Conservation (phyloP, 2,113 vertebrate species). For the Tragelaphus scriptus region DNA sequence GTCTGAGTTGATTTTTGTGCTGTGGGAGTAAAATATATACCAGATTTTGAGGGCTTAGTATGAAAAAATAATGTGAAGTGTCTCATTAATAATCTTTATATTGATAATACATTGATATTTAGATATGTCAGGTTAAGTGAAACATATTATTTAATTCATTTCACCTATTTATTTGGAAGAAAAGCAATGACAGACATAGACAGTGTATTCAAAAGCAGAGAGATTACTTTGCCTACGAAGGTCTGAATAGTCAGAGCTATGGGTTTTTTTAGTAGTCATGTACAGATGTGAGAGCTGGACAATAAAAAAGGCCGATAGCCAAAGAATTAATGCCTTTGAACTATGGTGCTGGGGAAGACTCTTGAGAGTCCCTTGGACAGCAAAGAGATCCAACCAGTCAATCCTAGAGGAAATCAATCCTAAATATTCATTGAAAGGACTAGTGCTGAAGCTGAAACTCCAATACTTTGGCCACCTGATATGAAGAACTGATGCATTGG, state of each 20-base stretch:
- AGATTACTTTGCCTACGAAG: background rate
- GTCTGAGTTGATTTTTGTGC: background rate
- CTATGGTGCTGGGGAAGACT: background rate
- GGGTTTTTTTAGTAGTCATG: background rate
- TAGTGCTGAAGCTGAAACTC: background rate
- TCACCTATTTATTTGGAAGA: background rate
- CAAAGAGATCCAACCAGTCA: background rate
- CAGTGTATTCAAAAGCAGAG: background rate
- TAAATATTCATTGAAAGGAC: background rate
- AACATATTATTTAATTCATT: background rate
- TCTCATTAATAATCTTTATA: background rate
- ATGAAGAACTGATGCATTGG: background rate
- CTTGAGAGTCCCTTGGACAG: background rate
- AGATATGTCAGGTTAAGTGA: background rate
- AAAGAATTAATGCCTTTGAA: background rate
- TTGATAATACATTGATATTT: background rate
- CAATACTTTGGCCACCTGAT: background rate
- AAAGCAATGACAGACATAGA: background rate
- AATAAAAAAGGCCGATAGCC: background rate
- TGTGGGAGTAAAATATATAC: background rate
- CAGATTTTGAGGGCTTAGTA: background rate
- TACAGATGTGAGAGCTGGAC: background rate
- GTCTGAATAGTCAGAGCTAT: background rate
- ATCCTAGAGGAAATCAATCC: background rate
- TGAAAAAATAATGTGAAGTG: background rate